Evolutionary conservation across 1,140 invertebrate genomes (phyloP), one percentile per base, ranked within the genome.

Genomic region (Fopius arisanus): DNA sequence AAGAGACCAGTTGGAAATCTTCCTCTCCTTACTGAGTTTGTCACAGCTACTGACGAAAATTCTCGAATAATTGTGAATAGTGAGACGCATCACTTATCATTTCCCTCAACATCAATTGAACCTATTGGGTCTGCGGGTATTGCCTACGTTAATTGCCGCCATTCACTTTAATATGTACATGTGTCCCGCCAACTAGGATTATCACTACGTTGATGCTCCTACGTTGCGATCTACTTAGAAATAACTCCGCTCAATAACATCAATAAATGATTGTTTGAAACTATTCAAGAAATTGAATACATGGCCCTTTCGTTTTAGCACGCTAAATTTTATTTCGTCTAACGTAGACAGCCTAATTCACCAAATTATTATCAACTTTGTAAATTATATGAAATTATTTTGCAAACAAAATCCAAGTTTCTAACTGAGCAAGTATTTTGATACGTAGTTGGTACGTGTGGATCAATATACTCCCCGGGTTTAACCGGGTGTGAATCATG

Each of bases 161-260:
- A 29, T 41, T 41, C 28, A 70, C 48, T 51, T 70, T 59, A 54
- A 59, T 70, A 51, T 31, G 51, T 59, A 6, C 26, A 48, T 62
- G 21, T 68, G 37, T 16, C 43, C 33, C 16, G 48, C 28, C 33
- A 59, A 59, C 31, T 48, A 70, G 68, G 51, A 70, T 70, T 33
- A 70, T 70, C 43, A 51, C 19, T n/a, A n/a, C n/a, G n/a, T n/a
- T n/a, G n/a, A n/a, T n/a, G n/a, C n/a, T 59, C 68, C 28, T 69
- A 51, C n/a, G 54, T 26, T 59, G 19, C 23, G 54, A 59, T 48
- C 68, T 48, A 70, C 68, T 70, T 59, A 28, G 31, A 51, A 70
- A 70, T 70, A 48, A 70, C 26, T 70, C 68, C 59, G 23, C 67
- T 51, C 19, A 59, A 31, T 33, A 16, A 37, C 59, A 23, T 10